phyloP scores from a whole-genome alignment of 2,797 vertebrate genomes.

The Apogon hyalosoma region DNA sequence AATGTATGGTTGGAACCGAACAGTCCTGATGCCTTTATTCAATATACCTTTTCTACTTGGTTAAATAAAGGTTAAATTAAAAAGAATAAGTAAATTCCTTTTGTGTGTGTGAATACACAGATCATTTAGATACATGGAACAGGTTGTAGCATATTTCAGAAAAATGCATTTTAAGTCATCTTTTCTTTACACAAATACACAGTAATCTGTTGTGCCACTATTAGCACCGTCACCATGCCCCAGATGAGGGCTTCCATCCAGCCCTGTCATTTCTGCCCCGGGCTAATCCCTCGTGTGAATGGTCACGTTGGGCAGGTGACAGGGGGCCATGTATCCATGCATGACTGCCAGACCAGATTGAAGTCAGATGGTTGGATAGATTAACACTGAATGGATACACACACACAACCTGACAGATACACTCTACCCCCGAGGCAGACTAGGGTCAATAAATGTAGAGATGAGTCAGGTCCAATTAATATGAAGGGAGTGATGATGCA shows the following conservation, averaged over 20 bases:
- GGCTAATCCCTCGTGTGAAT: conserved; percentile 51
- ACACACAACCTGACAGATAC: conserved; percentile 32
- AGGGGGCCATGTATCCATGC: conserved; percentile 22
- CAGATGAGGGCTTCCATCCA: conserved; percentile 20
- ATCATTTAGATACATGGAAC: too few relatives aligned
- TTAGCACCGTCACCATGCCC: neutral
- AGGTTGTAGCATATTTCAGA: neutral
- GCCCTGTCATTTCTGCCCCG: conserved; percentile 6
- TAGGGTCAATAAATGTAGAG: conserved; percentile 28
- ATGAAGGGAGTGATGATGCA: conserved; percentile 21
- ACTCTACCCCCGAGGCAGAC: neutral
- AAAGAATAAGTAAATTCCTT: too few relatives aligned
- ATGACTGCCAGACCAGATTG: conserved; percentile 59
- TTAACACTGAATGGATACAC: conserved; percentile 33
- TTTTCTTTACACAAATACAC: neutral
- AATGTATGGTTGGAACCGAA: too few relatives aligned
- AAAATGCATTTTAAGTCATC: neutral
- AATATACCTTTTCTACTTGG: too few relatives aligned
- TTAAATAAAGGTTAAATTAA: too few relatives aligned
- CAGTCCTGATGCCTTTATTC: too few relatives aligned
- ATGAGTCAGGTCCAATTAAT: conserved; percentile 43
- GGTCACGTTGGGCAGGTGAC: conserved; percentile 59
- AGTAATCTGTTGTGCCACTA: conserved; percentile 9
- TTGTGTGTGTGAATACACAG: too few relatives aligned
- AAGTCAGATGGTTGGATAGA: conserved; percentile 43